Evolutionary conservation across 2,113 vertebrate species (phyloP).

Genomic region (Corapipo altera): DNA sequence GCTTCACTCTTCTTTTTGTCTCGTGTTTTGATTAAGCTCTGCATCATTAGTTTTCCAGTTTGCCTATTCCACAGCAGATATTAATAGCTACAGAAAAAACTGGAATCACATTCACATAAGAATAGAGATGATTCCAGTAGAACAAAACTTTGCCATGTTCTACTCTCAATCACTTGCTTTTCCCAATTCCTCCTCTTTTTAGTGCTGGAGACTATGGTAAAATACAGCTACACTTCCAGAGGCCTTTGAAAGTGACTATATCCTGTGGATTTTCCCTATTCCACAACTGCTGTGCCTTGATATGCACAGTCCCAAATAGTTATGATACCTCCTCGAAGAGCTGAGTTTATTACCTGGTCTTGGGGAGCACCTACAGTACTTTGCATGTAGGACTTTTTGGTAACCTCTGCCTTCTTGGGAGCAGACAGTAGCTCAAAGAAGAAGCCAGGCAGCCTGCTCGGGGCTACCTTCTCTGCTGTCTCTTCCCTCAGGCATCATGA

Average conservation of each 20-base stretch:
- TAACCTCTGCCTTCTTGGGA: neutral
- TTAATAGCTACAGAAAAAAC: neutral
- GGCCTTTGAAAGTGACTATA: neutral
- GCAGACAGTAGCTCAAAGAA: neutral
- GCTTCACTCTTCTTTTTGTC: neutral
- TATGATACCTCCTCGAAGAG: neutral
- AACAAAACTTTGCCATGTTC: neutral
- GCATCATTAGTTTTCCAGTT: neutral
- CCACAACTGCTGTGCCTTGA: neutral
- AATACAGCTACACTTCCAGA: neutral
- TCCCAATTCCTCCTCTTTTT: neutral
- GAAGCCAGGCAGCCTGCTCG: neutral
- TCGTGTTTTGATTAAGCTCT: neutral
- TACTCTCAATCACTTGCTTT: neutral
- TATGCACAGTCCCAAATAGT: neutral
- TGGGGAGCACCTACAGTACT: neutral
- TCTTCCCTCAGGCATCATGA: neutral
- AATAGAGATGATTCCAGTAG: neutral
- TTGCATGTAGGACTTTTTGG: neutral
- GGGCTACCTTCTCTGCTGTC: neutral
- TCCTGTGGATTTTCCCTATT: neutral
- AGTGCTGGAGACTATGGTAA: neutral
- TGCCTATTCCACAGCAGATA: neutral
- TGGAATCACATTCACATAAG: neutral
- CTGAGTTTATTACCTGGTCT: neutral